These are phyloP conservation scores for Spisula solida DNA, from an alignment of 2,888 invertebrate species.

Conservation along the genomic window DNA sequence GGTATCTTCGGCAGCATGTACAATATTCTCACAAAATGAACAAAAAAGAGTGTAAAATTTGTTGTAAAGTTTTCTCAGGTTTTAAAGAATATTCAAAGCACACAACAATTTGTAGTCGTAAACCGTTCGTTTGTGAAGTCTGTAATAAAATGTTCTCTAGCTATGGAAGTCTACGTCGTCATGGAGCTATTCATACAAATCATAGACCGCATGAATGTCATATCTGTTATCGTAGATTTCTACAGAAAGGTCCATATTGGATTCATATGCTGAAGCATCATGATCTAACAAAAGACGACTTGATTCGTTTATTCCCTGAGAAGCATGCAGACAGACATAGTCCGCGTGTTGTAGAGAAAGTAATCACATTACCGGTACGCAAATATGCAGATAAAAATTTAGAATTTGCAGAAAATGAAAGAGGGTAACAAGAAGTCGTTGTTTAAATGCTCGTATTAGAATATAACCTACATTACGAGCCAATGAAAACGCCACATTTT, in stretches of 20 bases:
- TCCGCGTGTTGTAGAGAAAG: not conserved
- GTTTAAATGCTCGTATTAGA: too few relatives aligned
- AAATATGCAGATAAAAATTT: too few relatives aligned
- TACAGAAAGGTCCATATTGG: slow-evolving; percentile 65
- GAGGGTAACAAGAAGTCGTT: too few relatives aligned
- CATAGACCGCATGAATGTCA: slow-evolving; percentile 47
- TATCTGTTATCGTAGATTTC: slow-evolving; percentile 56
- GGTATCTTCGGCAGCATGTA: slow-evolving; percentile 18
- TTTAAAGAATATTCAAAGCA: slow-evolving; percentile 28
- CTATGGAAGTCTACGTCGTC: slow-evolving; percentile 32
- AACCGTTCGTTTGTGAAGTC: slow-evolving; percentile 31
- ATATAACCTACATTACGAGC: too few relatives aligned
- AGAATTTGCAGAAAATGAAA: too few relatives aligned
- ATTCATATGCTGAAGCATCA: slow-evolving; percentile 67
- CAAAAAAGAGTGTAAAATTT: slow-evolving; percentile 30
- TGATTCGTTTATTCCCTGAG: slow-evolving; percentile 48
- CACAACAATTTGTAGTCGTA: slow-evolving; percentile 1
- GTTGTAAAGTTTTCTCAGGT: not conserved
- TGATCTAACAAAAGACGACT: slow-evolving; percentile 44
- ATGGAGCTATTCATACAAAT: slow-evolving; percentile 49
- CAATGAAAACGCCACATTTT: too few relatives aligned
- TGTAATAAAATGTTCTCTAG: slow-evolving; percentile 38
- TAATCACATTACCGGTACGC: not conserved
- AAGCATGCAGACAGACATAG: slow-evolving; percentile 32
- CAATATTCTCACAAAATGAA: slow-evolving; percentile 20